Percentiles rank a stretch among this genome's conserved stretches.
Conservation (phyloP, 1,140 invertebrate species). For the Cherax destructor region DNA sequence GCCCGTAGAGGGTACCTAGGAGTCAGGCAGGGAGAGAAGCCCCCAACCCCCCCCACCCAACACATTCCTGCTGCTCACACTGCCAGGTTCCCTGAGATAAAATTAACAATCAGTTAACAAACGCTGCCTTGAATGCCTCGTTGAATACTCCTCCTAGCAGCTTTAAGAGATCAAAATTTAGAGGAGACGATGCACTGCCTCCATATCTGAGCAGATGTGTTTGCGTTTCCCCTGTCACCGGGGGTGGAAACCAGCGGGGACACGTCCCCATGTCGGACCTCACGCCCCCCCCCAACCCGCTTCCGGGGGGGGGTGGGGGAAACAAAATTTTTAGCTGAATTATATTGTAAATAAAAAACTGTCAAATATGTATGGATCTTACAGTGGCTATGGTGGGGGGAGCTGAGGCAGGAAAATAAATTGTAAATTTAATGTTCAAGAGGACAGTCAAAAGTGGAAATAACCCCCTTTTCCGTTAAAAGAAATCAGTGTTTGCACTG, state of each 20-base stretch:
- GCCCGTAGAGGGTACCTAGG: slow-evolving; percentile 29
- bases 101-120: not conserved
- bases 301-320: slow-evolving; percentile 72
- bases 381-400: no score
- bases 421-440: no score
- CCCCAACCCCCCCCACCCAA: slow-evolving; percentile 21
- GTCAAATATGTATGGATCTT: no score
- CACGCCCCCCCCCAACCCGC: slow-evolving; percentile 53
- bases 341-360: no score
- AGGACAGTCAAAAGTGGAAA: no score
- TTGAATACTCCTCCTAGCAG: no score
- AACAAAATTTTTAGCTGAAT: no score
- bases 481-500: no score
- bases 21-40: slow-evolving; percentile 33
- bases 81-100: slow-evolving; percentile 33
- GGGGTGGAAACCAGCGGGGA: slow-evolving; percentile 84
- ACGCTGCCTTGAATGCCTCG: no score
- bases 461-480: no score
- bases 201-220: slow-evolving; percentile 83
- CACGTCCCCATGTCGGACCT: slow-evolving; percentile 72
- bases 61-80: not conserved
- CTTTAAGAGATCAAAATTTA: not conserved
- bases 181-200: slow-evolving; percentile 72
- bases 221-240: slow-evolving; percentile 84
- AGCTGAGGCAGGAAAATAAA: no score